These are phyloP conservation scores for Pandemis cinnamomeana DNA, from an alignment of 2,888 invertebrate genomes.

Conservation along the genomic window DNA sequence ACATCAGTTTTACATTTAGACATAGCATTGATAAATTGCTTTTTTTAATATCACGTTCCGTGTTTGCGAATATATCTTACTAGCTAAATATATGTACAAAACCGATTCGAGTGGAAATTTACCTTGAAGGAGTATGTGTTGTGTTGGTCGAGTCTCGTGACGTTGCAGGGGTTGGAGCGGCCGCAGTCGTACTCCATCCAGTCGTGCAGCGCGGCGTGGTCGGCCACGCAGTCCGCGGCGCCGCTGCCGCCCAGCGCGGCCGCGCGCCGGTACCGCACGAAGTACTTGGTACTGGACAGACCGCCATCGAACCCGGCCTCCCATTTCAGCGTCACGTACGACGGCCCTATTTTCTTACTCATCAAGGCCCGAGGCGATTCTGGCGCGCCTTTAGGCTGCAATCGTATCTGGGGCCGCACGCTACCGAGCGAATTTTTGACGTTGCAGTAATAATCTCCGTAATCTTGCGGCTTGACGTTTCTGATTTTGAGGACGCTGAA, in stretches of 20 bases:
- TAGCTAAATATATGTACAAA: neutral
- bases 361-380: conserved; percentile 91
- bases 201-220: conserved; percentile 81
- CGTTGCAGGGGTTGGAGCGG: conserved; percentile 94
- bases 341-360: conserved; percentile 90
- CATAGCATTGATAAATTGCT: conserved; percentile 24
- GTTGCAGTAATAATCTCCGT: conserved; percentile 96
- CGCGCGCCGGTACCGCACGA: conserved; percentile 91
- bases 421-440: conserved; percentile 93
- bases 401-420: conserved; percentile 88
- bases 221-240: conserved; percentile 65
- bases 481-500: conserved; percentile 90
- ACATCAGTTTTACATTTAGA: conserved; percentile 10
- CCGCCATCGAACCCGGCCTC: conserved; percentile 97
- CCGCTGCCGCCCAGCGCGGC: conserved; percentile 83
- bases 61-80: neutral
- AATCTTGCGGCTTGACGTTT: conserved; percentile 91
- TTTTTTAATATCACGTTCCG: conserved; percentile 6
- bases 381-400: conserved; percentile 95
- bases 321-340: conserved; percentile 92
- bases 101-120: conserved; percentile 43
- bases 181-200: conserved; percentile 95
- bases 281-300: conserved; percentile 93
- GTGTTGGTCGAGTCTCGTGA: conserved; percentile 93
- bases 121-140: conserved; percentile 95